Percentiles rank a stretch among this genome's conserved stretches.
Conservation (phyloP, 2,888 invertebrate genomes). For the Caenorhabditis sulstoni region DNA sequence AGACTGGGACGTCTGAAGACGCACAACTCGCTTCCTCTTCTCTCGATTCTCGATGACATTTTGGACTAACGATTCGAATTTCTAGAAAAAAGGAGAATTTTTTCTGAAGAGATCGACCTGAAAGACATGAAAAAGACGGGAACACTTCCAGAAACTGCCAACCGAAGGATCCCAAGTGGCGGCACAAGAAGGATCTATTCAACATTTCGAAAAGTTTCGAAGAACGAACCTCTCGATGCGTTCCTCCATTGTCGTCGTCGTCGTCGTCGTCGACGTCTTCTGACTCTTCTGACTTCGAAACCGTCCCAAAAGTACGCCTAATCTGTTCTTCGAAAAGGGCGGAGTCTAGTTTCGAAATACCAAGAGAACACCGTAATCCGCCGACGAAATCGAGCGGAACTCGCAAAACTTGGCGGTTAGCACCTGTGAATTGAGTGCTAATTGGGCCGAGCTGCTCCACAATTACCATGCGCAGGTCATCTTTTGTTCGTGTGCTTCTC, state of each 20-base stretch:
- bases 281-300: background rate
- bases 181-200: too few species aligned
- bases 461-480: conserved; percentile 3
- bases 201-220: background rate
- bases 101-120: too few species aligned
- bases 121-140: too few species aligned
- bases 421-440: background rate
- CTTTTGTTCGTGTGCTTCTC: background rate
- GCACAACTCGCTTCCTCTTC: background rate
- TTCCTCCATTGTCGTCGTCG: background rate
- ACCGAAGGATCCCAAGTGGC: too few species aligned
- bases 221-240: background rate
- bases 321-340: background rate
- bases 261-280: background rate
- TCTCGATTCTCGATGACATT: background rate
- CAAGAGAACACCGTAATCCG: background rate
- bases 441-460: background rate
- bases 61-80: too few species aligned
- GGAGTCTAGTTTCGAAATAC: background rate
- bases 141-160: too few species aligned
- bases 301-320: background rate
- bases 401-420: background rate
- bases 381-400: background rate
- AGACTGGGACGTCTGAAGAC: too few species aligned
- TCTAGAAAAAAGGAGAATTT: too few species aligned